These are phyloP conservation scores for Megaceryle torquata DNA, from an alignment of 2,113 vertebrate species.

Conservation along the genomic window DNA sequence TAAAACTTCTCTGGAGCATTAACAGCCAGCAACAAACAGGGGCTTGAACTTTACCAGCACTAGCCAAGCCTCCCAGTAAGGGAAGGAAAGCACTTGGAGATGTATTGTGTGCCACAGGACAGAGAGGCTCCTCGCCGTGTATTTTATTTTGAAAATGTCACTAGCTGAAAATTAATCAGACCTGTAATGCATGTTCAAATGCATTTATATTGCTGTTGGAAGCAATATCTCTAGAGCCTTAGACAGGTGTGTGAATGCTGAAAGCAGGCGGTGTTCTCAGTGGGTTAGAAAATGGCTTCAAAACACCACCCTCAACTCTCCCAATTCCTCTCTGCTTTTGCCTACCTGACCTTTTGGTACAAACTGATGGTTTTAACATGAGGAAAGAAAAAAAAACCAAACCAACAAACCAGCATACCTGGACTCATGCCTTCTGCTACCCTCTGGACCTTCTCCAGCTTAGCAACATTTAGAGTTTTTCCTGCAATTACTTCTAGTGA, in stretches of 20 bases:
- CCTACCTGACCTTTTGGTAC: neutral
- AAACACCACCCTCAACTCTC: neutral
- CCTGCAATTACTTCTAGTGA: too few species aligned
- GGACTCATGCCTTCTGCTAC: neutral
- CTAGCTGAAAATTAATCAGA: neutral
- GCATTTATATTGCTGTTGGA: neutral
- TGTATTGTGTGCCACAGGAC: neutral
- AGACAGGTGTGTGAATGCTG: neutral
- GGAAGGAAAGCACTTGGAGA: neutral
- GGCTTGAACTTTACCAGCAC: neutral
- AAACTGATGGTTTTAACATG: neutral
- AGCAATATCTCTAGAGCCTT: neutral
- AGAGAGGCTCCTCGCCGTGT: neutral
- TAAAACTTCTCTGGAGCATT: neutral
- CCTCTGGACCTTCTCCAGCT: neutral
- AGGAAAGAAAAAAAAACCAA: neutral
- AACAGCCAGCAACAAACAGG: neutral
- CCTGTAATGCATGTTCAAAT: neutral
- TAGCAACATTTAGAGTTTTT: neutral
- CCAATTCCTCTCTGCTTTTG: neutral
- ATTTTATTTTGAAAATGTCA: slow-evolving; percentile 12
- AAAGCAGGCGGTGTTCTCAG: neutral
- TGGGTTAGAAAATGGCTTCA: neutral
- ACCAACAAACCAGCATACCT: fast-evolving
- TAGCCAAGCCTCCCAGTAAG: neutral